phyloP scores from a whole-genome alignment of 2,888 invertebrate species.

The Bhutanitis thaidina region DNA sequence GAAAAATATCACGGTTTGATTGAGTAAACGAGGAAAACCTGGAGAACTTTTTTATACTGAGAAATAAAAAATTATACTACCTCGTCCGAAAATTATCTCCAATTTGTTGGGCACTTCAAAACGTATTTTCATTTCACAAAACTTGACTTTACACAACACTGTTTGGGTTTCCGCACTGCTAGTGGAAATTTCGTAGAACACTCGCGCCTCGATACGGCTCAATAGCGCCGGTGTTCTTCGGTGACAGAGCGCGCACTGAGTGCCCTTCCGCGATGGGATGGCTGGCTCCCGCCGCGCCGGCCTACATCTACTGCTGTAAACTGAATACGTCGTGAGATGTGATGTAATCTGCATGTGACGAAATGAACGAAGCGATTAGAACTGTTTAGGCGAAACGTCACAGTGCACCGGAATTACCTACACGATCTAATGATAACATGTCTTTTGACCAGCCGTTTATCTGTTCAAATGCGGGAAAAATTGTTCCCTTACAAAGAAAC shows the following conservation, averaged over 20 bases:
- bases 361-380: conserved; percentile 48
- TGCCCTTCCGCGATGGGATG: conserved; percentile 68
- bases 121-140: conserved; percentile 71
- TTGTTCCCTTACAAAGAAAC: too few species aligned
- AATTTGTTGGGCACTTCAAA: conserved; percentile 76
- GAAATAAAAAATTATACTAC: conserved; percentile 32
- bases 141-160: conserved; percentile 21
- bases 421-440: too few species aligned
- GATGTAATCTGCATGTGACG: conserved; percentile 71
- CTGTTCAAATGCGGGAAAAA: too few species aligned
- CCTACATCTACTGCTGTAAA: conserved; percentile 51
- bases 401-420: conserved; percentile 15
- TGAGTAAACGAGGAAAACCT: too few species aligned
- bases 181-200: conserved; percentile 28
- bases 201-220: conserved; percentile 40
- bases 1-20: too few species aligned
- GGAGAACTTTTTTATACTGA: neutral
- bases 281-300: conserved; percentile 70
- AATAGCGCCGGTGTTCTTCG: conserved; percentile 56
- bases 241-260: conserved; percentile 56
- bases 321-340: conserved; percentile 47
- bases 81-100: conserved; percentile 73
- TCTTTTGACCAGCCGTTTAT: too few species aligned
- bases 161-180: conserved; percentile 35
- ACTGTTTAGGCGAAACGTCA: conserved; percentile 51